Evolutionary conservation across 1,140 invertebrate genomes (phyloP), one percentile per base, ranked within the genome.

Genomic region (Diorhabda elongata): DNA sequence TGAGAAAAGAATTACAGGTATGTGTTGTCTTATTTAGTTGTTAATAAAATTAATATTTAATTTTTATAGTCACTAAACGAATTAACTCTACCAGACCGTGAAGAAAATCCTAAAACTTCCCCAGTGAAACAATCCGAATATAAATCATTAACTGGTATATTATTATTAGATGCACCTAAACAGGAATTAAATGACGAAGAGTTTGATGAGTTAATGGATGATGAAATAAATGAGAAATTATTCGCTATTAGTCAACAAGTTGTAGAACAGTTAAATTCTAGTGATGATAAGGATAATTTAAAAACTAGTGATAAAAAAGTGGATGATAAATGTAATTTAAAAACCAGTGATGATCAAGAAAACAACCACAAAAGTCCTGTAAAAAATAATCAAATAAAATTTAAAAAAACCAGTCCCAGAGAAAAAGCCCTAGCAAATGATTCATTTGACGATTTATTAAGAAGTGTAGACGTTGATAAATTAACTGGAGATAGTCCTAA

Each of bases 221-320:
- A 79, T 73, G 73, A 72, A 5, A 56, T 77, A 58, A 77, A 80
- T 63, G 75, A 79, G 60, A 47, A 80, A 67, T 65, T 79, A 67
- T 57, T 79, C 60, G 62, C 44, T 58, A 76, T 70, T 67, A 77
- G 74, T 64, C 79, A 80, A 67, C 68, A 74, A 71, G 44, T 78
- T 52, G 79, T 78, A 70, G 61, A 68, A 58, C 62, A 71, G 11
- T 63, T 79, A 61, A 26, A 26, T 26, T 26, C 26, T 26, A 26
- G 26, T 26, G 26, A 26, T 26, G 26, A 26, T 26, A 26, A 26
- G 26, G 26, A 0, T 26, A 26, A 26, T 26, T 26, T 26, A 26
- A 26, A 26, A 26, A 26, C 26, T 26, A 26, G 26, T 26, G 26
- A 26, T 26, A 26, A 26, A 26, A 26, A 26, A 26, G 26, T 26